Conservation (phyloP, 2,797 vertebrate species). For the Astyanax mexicanus region DNA sequence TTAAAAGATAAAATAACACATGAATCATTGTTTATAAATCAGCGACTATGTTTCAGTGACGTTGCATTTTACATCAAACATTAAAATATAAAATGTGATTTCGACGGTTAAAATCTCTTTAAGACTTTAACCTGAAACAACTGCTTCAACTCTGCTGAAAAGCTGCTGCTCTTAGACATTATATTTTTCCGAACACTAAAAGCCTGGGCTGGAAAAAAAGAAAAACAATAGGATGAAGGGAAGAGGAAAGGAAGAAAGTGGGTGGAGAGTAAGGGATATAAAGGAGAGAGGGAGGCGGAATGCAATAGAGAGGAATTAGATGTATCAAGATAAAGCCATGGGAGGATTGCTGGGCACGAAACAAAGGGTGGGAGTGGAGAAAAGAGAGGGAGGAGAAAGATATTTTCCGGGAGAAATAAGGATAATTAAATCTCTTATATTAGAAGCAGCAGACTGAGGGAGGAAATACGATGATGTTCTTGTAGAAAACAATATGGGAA, state of each 20-base stretch:
- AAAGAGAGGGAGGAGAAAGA: constrained; percentile 17
- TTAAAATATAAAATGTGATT: neutral
- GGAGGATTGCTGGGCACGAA: constrained; percentile 36
- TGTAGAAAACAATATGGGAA: constrained; percentile 12
- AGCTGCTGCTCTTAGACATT: neutral
- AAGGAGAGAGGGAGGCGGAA: constrained; percentile 41
- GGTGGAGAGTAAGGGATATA: constrained; percentile 26
- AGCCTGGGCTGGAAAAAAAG: constrained; percentile 15
- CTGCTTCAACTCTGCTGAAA: neutral
- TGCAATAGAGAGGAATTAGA: constrained; percentile 40
- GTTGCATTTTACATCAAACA: too few species aligned
- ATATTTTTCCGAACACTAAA: constrained; percentile 16
- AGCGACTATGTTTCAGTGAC: too few species aligned
- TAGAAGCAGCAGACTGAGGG: constrained; percentile 31
- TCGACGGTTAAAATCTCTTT: too few species aligned
- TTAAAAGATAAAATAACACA: too few species aligned
- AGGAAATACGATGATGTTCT: constrained; percentile 50
- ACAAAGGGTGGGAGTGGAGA: constrained; percentile 37
- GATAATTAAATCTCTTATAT: constrained; percentile 52
- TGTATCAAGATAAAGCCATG: constrained; percentile 27
- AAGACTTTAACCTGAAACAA: neutral
- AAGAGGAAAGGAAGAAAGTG: constrained; percentile 20
- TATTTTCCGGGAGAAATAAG: constrained; percentile 49
- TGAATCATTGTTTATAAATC: too few species aligned
- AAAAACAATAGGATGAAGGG: constrained; percentile 23